Percentiles rank a stretch among this genome's conserved stretches.
phyloP scores from a whole-genome alignment of 2,797 vertebrate species.

The Parotocinclus haroldoi region DNA sequence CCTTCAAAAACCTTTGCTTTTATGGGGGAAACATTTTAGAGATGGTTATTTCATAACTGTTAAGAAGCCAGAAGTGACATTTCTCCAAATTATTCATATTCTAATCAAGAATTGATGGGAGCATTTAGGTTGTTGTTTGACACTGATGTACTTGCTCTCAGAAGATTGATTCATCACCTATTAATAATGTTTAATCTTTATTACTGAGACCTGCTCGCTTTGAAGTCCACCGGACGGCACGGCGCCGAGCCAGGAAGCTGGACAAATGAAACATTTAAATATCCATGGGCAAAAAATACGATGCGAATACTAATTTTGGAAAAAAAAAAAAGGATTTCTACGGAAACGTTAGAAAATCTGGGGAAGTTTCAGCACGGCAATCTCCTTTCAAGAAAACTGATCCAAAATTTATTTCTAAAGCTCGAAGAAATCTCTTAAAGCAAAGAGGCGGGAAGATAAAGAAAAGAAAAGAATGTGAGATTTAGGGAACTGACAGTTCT shows the following conservation, averaged over 20 bases:
- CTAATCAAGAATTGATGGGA: conserved; percentile 21
- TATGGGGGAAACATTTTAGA: neutral
- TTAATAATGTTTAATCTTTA: conserved; percentile 54
- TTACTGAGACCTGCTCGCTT: conserved; percentile 42
- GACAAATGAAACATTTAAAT: conserved; percentile 72
- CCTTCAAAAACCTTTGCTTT: no score
- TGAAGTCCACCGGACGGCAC: conserved; percentile 37
- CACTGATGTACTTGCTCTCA: conserved; percentile 39
- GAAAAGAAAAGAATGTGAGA: conserved; percentile 7
- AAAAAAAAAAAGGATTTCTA: conserved; percentile 36
- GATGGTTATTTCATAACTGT: neutral
- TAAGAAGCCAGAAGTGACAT: conserved; percentile 45
- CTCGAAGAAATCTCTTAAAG: conserved; percentile 4
- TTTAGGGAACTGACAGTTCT: conserved; percentile 18
- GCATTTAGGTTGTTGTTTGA: conserved; percentile 43
- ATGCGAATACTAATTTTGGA: conserved; percentile 64
- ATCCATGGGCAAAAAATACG: conserved; percentile 61
- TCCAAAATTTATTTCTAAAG: conserved; percentile 1
- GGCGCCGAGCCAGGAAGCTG: conserved; percentile 60
- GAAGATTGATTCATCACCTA: conserved; percentile 49
- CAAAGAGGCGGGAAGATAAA: conserved; percentile 1
- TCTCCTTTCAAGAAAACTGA: neutral
- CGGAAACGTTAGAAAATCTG: neutral
- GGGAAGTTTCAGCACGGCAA: neutral
- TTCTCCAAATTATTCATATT: no score